Base-by-base conservation (phyloP, 2,113 vertebrate genomes). In the Platanista minor region DNA sequence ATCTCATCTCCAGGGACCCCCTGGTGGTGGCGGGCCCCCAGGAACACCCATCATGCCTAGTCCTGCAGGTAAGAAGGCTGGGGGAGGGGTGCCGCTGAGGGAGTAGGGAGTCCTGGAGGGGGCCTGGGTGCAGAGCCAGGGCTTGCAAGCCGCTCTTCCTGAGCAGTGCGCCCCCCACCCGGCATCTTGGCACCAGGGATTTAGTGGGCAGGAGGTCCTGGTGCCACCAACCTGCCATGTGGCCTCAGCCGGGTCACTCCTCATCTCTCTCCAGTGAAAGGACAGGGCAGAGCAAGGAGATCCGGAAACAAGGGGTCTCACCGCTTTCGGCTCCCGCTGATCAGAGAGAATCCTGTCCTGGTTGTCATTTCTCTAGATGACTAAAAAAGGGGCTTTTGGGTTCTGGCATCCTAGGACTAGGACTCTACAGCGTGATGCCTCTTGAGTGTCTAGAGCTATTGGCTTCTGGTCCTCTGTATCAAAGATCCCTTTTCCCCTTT, bases 21-120 rank as follows among this genome's bases (percentile, higher is more conserved):
- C 99, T 39, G 99, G 99, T 12, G 99, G 99, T 12, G 99, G 99
- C 6, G 99, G 99, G 80, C 99, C 99, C 87, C 99, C 99, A 12
- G 99, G 99, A 98, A 99, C 99, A 91, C 99, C 99, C 97, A 99
- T 99, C 98, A 99, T 99, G 99, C 99, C 99, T 96, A 99, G 99
- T 98, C 99, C 99, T 93, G 99, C 99, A 99, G 99, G 99, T 99
- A 98, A 96, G 97, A 49, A 46, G 18, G 8, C 29, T 74, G 31
- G 43, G 41, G 78, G 83, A n/a, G 0, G 33, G 20, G 12, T 31
- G 27, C 67, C 1, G 1, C 13, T 25, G 10, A 5, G 5, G 21
- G 23, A 27, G 9, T 11, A 5, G 77, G 17, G 43, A n/a, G 6
- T 39, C 71, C 18, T 43, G 2, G n/a, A 21, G 69, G 54, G 54